Evolutionary conservation across 2,113 vertebrate genomes (phyloP).

Genomic region (Ahaetulla prasina): DNA sequence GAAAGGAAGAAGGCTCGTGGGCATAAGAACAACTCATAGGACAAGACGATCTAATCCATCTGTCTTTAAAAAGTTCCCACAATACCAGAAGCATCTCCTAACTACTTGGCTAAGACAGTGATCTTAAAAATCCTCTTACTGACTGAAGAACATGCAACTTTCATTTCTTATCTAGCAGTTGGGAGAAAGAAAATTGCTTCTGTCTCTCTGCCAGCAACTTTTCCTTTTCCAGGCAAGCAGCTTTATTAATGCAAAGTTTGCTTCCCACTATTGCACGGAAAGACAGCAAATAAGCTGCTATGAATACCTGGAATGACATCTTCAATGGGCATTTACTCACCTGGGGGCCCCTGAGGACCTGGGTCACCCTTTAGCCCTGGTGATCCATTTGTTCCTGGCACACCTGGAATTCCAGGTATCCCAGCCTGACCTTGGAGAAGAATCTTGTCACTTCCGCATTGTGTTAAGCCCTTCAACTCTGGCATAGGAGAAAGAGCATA

Average conservation of each 20-base stretch:
- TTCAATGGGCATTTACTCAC: not conserved
- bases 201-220: not conserved
- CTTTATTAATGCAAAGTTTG: not conserved
- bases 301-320: not conserved
- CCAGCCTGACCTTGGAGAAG: constrained; percentile 21
- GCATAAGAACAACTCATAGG: not conserved
- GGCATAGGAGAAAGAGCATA: not conserved
- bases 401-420: constrained; percentile 23
- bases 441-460: not conserved
- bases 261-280: not conserved
- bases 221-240: not conserved
- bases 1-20: not conserved
- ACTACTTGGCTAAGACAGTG: not conserved
- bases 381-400: constrained; percentile 15
- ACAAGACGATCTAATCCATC: not conserved
- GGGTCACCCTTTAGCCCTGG: not conserved
- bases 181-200: not conserved
- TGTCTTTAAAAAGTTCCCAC: not conserved
- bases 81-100: not conserved
- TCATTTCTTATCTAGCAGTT: not conserved
- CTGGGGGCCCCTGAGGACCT: not conserved
- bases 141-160: not conserved
- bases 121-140: not conserved
- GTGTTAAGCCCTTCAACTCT: constrained; percentile 11
- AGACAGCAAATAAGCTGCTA: not conserved